Percentiles rank a stretch among this genome's conserved stretches.
Evolutionary conservation across 2,113 vertebrate genomes (phyloP).

Genomic region (Vidua macroura): DNA sequence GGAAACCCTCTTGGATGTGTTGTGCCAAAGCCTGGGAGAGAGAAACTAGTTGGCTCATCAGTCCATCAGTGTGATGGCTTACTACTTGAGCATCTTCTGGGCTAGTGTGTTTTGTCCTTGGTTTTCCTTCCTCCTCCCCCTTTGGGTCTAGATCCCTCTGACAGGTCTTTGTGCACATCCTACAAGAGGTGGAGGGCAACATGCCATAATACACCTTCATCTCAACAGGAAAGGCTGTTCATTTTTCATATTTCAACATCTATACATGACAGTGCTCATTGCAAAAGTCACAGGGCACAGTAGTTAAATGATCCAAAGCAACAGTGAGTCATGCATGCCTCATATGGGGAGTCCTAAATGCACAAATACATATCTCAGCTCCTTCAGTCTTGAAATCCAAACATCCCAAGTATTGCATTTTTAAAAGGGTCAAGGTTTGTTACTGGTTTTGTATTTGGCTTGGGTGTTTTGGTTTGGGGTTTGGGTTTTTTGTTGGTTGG

Average conservation of each 20-base stretch:
- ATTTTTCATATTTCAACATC: neutral
- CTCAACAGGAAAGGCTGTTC: neutral
- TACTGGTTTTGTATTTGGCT: constrained; percentile 11
- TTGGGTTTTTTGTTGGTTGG: neutral
- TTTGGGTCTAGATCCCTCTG: neutral
- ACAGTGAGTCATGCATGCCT: constrained; percentile 5
- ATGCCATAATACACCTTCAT: neutral
- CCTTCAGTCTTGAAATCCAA: constrained; percentile 30
- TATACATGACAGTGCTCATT: neutral
- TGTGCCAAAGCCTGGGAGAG: neutral
- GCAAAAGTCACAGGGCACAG: neutral
- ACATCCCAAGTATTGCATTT: constrained; percentile 83
- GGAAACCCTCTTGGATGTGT: neutral
- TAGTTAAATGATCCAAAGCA: neutral
- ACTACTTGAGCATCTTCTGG: neutral
- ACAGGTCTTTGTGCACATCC: neutral
- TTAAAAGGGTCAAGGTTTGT: constrained; percentile 63
- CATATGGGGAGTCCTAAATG: neutral
- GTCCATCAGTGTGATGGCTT: neutral
- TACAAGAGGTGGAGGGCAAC: neutral
- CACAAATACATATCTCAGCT: neutral
- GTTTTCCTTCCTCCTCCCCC: neutral
- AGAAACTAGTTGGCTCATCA: neutral
- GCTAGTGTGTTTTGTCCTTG: neutral
- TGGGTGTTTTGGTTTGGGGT: neutral